phyloP scores from a whole-genome alignment of 2,888 invertebrate species.

The Cephus pulcher region DNA sequence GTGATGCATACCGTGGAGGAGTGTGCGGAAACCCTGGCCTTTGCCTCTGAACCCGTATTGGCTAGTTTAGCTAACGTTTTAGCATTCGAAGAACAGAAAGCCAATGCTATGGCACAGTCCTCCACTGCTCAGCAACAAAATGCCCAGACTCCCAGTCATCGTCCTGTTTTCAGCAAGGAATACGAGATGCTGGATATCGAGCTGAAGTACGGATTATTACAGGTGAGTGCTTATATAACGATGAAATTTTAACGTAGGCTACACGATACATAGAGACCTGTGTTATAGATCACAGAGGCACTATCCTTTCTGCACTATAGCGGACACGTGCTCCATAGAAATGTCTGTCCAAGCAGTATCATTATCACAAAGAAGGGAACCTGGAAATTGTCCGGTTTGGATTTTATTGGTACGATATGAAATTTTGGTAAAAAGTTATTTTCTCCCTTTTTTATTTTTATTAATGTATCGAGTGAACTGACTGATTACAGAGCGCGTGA shows the following conservation, averaged over 20 bases:
- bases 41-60: constrained; percentile 92
- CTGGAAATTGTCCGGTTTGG: constrained; percentile 96
- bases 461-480: not conserved
- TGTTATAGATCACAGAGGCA: constrained; percentile 91
- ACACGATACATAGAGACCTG: not conserved
- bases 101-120: constrained; percentile 61
- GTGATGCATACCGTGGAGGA: constrained; percentile 82
- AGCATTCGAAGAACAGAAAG: constrained; percentile 78
- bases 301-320: constrained; percentile 92
- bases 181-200: constrained; percentile 93
- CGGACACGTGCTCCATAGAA: constrained; percentile 89
- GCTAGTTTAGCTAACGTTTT: constrained; percentile 91
- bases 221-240: constrained; percentile 71
- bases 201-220: constrained; percentile 91
- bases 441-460: not conserved
- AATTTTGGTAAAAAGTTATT: not conserved
- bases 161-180: constrained; percentile 79
- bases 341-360: constrained; percentile 93
- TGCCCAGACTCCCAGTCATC: constrained; percentile 55
- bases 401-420: constrained; percentile 82
- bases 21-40: constrained; percentile 88
- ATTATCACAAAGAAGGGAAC: constrained; percentile 92
- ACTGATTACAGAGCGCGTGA: constrained; percentile 75
- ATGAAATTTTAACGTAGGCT: not conserved
- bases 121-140: constrained; percentile 49